Evolutionary conservation across 2,888 invertebrate genomes (phyloP), one percentile per base, ranked within the genome.

Genomic region (Merodon equestris): DNA sequence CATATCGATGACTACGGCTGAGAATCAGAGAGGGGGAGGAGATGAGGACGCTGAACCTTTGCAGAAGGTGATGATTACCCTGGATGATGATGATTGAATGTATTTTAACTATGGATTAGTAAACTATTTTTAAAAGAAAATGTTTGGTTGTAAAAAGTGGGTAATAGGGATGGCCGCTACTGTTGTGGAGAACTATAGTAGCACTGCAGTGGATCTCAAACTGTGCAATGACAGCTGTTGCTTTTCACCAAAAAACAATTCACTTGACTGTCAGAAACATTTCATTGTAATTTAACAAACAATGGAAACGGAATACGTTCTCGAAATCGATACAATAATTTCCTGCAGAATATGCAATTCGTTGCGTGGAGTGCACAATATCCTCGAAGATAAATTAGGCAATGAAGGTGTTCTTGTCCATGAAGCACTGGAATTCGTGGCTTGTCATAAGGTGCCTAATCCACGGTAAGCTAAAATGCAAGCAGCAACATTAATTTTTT

Each of bases 1-100:
- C 36, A 83, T 86, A 1, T 85, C 86, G 14, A 83, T 84, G 45
- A 84, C 86, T 2, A 83, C 84, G 38, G 58, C 64, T 9, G 83
- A 84, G 15, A 40, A 34, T n/a, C 50, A 50, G 18, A 10, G 40
- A 9, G 0, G 27, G 4, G 18, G 10, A 1, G n/a, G 34, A 3
- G 19, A 40, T 13, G 66, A 58, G 2, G 44, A 47, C 9, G 19
- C 40, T 2, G 73, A 66, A 27, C 36, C 70, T 3, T 10, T 60
- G 34, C 27, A 66, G 13, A 66, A 68, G 40, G 58, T 79, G 1
- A 17, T 73, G 1, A 73, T 73, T 9, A 48, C 73, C 1, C n/a
- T 68, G 3, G 67, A 67, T 1, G 61, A 51, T 7, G 64, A 70
- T 0, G 54, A 76, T 38, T 34, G 17, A 53, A 17, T 2, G 1